Conservation (phyloP, 2,797 vertebrate species). For the Sternotherus odoratus region DNA sequence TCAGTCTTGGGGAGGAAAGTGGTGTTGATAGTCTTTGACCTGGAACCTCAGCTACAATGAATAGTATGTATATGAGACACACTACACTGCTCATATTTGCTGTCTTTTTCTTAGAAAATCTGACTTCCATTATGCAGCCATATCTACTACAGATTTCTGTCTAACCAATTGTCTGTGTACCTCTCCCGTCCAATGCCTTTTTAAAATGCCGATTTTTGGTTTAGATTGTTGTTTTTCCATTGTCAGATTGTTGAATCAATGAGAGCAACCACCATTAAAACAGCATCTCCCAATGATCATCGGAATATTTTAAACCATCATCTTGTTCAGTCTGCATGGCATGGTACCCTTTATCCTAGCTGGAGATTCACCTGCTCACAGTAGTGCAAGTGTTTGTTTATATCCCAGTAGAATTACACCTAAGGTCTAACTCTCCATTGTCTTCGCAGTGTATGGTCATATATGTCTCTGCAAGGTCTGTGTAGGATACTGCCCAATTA, state of each 20-base stretch:
- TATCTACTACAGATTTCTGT: constrained; percentile 14
- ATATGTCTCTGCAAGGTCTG: too few relatives aligned
- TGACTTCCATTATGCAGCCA: constrained; percentile 25
- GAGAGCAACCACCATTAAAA: constrained; percentile 44
- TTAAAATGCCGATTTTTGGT: constrained; percentile 49
- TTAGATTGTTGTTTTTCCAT: constrained; percentile 35
- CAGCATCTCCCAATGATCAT: neutral
- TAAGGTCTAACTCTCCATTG: neutral
- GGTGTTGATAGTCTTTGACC: constrained; percentile 52
- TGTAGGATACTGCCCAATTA: too few relatives aligned
- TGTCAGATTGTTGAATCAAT: constrained; percentile 49
- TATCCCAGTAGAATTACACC: neutral
- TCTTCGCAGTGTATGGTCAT: neutral
- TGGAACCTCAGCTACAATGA: constrained; percentile 16
- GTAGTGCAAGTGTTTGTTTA: neutral
- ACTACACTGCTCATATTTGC: constrained; percentile 19
- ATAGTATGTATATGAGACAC: neutral
- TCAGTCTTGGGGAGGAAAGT: constrained; percentile 48
- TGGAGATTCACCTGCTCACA: neutral
- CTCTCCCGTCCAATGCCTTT: constrained; percentile 41
- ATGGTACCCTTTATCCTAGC: neutral
- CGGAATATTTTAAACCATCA: neutral
- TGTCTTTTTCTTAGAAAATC: constrained; percentile 23
- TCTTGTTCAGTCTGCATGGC: neutral
- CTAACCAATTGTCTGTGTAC: constrained; percentile 24